Evolutionary conservation across 2,113 vertebrate genomes (phyloP).

Genomic region (Microcebus griseorufus): DNA sequence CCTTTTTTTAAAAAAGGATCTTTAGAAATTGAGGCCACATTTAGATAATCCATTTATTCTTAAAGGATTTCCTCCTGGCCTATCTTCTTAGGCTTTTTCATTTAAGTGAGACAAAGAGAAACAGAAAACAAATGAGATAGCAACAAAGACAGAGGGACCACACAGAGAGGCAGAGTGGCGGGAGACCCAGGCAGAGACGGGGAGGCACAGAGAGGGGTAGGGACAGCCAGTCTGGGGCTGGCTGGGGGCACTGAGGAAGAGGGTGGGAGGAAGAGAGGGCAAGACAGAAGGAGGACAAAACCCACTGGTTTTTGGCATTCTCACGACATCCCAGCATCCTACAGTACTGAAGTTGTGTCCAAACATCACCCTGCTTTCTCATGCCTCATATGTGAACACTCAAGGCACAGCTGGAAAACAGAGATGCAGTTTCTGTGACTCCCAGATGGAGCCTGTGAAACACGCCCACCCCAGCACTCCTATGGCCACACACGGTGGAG

Average conservation of each 20-base stretch:
- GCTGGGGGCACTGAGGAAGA: not conserved
- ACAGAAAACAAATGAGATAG: not conserved
- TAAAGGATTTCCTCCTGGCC: not conserved
- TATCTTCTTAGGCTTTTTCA: not conserved
- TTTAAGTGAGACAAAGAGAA: not conserved
- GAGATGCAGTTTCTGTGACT: too few species aligned
- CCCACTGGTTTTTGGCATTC: not conserved
- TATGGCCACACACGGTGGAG: too few species aligned
- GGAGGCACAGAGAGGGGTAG: not conserved
- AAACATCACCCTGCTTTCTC: not conserved
- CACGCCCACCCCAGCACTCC: rapidly evolving
- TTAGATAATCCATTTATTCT: not conserved
- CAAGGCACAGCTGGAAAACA: not conserved
- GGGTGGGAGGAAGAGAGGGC: not conserved
- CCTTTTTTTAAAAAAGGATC: not conserved
- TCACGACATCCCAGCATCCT: not conserved
- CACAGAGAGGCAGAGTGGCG: not conserved
- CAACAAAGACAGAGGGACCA: not conserved
- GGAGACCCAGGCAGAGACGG: not conserved
- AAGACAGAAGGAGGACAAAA: not conserved
- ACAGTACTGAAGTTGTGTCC: rapidly evolving
- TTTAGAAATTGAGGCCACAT: not conserved
- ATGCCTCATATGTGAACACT: not conserved
- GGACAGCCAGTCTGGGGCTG: rapidly evolving
- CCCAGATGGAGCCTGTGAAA: not conserved